A percentile compares a stretch with the other conserved stretches of the same genome.
Conservation (phyloP, 2,888 invertebrate species). For the Chalcis sispes region DNA sequence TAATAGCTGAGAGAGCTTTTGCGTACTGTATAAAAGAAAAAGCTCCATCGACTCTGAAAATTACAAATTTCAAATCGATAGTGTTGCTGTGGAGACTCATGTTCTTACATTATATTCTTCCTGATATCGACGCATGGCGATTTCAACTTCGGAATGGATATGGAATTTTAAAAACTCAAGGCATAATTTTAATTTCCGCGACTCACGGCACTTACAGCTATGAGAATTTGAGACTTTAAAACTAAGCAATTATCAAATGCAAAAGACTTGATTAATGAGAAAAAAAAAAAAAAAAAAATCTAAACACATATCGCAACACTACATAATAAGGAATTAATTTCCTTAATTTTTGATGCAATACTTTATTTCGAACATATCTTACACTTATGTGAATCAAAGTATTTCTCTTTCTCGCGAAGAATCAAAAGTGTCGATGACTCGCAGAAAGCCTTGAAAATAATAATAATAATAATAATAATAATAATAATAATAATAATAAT, state of each 20-base stretch:
- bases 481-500: too few species aligned
- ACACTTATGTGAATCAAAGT: constrained; percentile 14
- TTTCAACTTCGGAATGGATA: constrained; percentile 17
- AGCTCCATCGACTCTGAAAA: background rate
- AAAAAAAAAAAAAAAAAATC: constrained; percentile 35
- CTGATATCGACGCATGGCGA: constrained; percentile 4
- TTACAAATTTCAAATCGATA: constrained; percentile 13
- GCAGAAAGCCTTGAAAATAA: constrained; percentile 40
- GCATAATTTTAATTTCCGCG: constrained; percentile 25
- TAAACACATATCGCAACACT: constrained; percentile 47
- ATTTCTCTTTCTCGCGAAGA: constrained; percentile 38
- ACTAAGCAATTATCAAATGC: constrained; percentile 40
- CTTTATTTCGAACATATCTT: constrained; percentile 50
- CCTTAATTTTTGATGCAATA: constrained; percentile 41
- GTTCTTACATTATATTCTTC: constrained; percentile 28
- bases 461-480: too few species aligned
- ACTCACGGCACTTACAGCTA: constrained; percentile 41
- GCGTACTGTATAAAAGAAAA: background rate
- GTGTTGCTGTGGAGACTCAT: constrained; percentile 36
- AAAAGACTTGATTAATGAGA: constrained; percentile 44
- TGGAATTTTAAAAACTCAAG: constrained; percentile 16
- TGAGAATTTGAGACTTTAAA: constrained; percentile 49
- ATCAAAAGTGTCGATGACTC: constrained; percentile 40
- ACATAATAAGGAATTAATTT: constrained; percentile 34
- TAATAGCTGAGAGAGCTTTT: constrained; percentile 15